Percentiles rank a stretch among this genome's conserved stretches.
phyloP scores from a whole-genome alignment of 2,113 vertebrate genomes.

The cat (Felis catus) region DNA sequence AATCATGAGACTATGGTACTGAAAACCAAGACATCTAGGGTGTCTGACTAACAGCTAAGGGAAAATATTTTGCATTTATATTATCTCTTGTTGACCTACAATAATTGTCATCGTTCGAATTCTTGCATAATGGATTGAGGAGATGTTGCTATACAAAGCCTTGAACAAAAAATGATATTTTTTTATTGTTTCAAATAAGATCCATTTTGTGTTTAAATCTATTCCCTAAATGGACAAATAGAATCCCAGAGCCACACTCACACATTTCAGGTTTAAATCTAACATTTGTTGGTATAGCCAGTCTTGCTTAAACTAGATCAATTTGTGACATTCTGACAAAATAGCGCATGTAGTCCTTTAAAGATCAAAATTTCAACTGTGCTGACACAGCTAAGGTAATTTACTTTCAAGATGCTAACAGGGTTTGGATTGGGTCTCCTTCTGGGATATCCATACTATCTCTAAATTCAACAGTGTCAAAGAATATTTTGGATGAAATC shows the following conservation, averaged over 20 bases:
- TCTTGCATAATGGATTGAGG: not conserved
- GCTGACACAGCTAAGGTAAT: not conserved
- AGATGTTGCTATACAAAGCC: not conserved
- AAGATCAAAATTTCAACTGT: slow-evolving; percentile 24
- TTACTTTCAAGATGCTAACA: not conserved
- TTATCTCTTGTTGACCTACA: slow-evolving; percentile 15
- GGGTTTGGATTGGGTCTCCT: not conserved
- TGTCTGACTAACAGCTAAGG: not conserved
- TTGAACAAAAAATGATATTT: slow-evolving; percentile 9
- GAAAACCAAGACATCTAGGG: not conserved
- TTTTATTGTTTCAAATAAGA: slow-evolving; percentile 25
- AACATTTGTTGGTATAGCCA: not conserved
- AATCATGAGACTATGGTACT: not conserved
- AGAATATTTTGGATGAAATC: not conserved
- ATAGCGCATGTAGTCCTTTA: not conserved
- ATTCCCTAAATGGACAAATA: not conserved
- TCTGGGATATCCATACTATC: not conserved
- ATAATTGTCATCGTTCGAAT: not conserved
- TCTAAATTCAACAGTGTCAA: not conserved
- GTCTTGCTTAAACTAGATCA: not conserved
- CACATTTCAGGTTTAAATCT: slow-evolving; percentile 22
- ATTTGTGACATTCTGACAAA: slow-evolving; percentile 21
- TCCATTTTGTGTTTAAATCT: slow-evolving; percentile 17
- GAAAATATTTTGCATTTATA: slow-evolving; percentile 52
- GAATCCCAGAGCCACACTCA: not conserved